phyloP scores from a whole-genome alignment of 2,888 invertebrate genomes.

The Lepidochrysops patricia region DNA sequence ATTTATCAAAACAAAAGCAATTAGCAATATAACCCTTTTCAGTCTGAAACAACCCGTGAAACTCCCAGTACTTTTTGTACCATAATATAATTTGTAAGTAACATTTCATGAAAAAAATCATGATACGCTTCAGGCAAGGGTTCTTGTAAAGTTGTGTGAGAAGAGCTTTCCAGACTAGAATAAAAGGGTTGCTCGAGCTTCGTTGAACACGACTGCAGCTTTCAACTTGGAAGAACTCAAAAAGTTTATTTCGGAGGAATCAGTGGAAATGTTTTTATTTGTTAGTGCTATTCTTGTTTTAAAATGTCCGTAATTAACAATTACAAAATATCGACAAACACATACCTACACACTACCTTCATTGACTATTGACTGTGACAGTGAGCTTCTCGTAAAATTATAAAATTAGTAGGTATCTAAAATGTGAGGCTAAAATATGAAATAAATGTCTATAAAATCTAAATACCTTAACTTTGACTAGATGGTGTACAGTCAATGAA shows the following conservation, averaged over 20 bases:
- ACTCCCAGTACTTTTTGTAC: not conserved
- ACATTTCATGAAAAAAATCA: conserved; percentile 9
- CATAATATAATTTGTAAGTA: conserved; percentile 3
- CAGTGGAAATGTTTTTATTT: not conserved
- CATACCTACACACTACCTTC: no score
- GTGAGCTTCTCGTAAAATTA: no score
- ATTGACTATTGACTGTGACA: no score
- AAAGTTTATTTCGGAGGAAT: not conserved
- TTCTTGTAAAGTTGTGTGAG: conserved; percentile 2
- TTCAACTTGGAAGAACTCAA: not conserved
- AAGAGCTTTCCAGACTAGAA: conserved; percentile 5
- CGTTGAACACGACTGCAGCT: not conserved
- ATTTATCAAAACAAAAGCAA: conserved; percentile 60
- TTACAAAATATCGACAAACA: no score
- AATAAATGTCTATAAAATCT: no score
- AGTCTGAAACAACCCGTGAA: conserved; percentile 26
- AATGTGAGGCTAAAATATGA: no score
- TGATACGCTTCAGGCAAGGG: conserved; percentile 7
- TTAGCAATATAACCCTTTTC: conserved; percentile 49
- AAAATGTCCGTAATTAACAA: not conserved
- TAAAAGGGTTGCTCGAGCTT: conserved; percentile 8
- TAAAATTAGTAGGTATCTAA: no score
- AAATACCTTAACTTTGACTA: not conserved
- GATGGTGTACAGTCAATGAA: not conserved
- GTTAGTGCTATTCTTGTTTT: not conserved